Base-by-base conservation (phyloP, 1,140 invertebrate genomes). In the Atopsyche davidsoni region DNA sequence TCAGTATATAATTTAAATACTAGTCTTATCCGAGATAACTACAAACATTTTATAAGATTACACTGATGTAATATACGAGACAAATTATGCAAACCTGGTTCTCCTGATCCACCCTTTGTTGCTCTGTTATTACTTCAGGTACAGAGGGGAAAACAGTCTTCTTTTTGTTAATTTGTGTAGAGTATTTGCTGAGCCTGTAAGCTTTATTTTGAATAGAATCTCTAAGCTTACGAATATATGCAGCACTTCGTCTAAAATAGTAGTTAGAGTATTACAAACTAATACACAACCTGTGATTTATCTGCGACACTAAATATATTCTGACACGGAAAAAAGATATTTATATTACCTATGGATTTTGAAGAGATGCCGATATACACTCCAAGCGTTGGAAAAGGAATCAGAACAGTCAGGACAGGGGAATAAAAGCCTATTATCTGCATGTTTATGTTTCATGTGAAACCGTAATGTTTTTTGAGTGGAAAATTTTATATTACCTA, bases 361-460 rank as follows among this genome's bases (percentile, higher is more conserved):
- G 45, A 77, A 78, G 6, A 86, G 68, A 73, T 86, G 84, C n/a
- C 83, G 72, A 59, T 82, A 81, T 3, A 85, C 83, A 58, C 80
- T 79, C 76, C 81, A 84, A 0, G 79, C 73, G 55, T 82, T 83
- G 24, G 80, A 71, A 64, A 85, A 85, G 51, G 76, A 78, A 47
- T 77, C 76, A n/a, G 79, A 65, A 61, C 83, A 86, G 49, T 78
- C 79, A 9, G 81, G 82, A 61, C 84, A 87, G 10, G 77, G 76
- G 62, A 80, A 85, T 2, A 81, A 79, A 32, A 79, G 65, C 25
- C 79, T 68, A 36, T 76, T 78, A n/a, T 78, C 71, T 34, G 79
- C 73, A 61, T 86, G 82, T 63, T 83, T 73, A 52, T 77, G 78
- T 62, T 83, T 84, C 53, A 82, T 78, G 58, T 86, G 82, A 62